These are phyloP conservation scores for Hyposoter didymator DNA, from an alignment of 2,888 invertebrate species.

Conservation along the genomic window DNA sequence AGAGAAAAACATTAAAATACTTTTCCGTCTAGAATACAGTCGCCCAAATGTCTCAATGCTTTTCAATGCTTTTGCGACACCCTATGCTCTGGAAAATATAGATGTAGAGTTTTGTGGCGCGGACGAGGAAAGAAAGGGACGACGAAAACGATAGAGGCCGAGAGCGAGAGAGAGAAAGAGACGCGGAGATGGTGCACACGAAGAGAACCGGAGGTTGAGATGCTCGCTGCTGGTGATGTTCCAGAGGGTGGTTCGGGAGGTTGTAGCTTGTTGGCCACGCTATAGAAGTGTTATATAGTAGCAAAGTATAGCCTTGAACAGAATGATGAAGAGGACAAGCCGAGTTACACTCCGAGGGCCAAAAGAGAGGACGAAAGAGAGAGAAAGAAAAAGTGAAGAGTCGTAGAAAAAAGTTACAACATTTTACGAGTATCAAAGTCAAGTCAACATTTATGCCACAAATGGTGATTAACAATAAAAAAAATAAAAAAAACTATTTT, in stretches of 20 bases:
- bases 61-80: conserved; percentile 5
- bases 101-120: conserved; percentile 41
- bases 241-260: conserved; percentile 83
- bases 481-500: not conserved
- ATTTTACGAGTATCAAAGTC: not conserved
- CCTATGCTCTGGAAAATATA: not conserved
- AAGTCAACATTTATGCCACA: not conserved
- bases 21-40: not conserved
- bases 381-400: not conserved
- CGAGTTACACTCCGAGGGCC: conserved; percentile 54
- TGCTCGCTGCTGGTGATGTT: conserved; percentile 83
- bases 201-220: conserved; percentile 80
- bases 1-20: not conserved
- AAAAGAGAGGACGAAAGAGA: conserved; percentile 26
- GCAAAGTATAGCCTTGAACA: conserved; percentile 6
- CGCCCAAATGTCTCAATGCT: not conserved
- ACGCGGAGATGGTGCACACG: conserved; percentile 68
- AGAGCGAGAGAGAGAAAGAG: conserved; percentile 70
- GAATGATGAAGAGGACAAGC: conserved; percentile 73
- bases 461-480: not conserved
- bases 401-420: not conserved
- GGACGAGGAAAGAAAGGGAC: conserved; percentile 49
- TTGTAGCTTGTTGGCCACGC: conserved; percentile 16
- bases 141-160: conserved; percentile 19
- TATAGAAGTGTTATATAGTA: conserved; percentile 8